A percentile compares a stretch with the other conserved stretches of the same genome.
phyloP scores from a whole-genome alignment of 2,797 vertebrate species.

The Brachyrhaphis roseni region DNA sequence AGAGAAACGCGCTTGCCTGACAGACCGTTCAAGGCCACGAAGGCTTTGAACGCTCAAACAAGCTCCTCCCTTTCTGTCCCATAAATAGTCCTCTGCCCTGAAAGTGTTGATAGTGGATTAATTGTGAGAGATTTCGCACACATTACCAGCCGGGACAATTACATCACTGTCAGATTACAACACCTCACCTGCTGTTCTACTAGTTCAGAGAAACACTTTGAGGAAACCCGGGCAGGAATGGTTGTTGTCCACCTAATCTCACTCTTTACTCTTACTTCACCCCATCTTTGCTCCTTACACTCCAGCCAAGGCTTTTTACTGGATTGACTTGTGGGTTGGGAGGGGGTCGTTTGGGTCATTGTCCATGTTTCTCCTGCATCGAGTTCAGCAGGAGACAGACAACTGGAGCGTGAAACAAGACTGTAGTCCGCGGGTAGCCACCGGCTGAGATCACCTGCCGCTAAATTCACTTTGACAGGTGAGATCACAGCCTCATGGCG shows the following conservation, averaged over 20 bases:
- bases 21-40: conserved; percentile 62
- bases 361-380: conserved; percentile 56
- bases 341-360: conserved; percentile 28
- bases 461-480: conserved; percentile 78
- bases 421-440: conserved; percentile 66
- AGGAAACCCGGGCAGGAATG: conserved; percentile 15
- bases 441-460: conserved; percentile 71
- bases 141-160: conserved; percentile 55
- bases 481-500: conserved; percentile 67
- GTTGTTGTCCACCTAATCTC: neutral
- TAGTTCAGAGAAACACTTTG: conserved; percentile 42
- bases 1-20: conserved; percentile 53
- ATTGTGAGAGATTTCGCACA: conserved; percentile 50
- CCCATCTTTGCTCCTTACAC: conserved; percentile 1
- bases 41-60: conserved; percentile 30
- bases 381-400: conserved; percentile 66
- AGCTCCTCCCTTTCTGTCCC: conserved; percentile 28
- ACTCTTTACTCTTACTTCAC: conserved; percentile 3
- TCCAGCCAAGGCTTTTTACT: conserved; percentile 9
- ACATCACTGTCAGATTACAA: conserved; percentile 62
- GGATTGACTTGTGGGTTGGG: conserved; percentile 19
- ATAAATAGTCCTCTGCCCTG: conserved; percentile 26
- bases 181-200: conserved; percentile 32
- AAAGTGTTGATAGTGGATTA: conserved; percentile 52
- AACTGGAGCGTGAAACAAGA: conserved; percentile 75